phyloP scores from a whole-genome alignment of 2,113 vertebrate genomes.

The Panthera leo region DNA sequence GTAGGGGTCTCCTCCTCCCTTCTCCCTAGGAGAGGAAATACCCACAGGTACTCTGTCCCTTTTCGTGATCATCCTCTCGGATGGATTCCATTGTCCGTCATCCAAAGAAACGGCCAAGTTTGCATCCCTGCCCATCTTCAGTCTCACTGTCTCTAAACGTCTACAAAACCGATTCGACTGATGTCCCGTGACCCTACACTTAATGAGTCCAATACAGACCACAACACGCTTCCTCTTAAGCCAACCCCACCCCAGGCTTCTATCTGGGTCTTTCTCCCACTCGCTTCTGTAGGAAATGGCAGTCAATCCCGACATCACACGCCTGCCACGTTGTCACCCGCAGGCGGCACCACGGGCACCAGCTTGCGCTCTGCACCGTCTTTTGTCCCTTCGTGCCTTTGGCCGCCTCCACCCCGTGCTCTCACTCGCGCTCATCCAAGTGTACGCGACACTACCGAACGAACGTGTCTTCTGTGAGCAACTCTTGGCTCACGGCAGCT shows the following conservation, averaged over 20 bases:
- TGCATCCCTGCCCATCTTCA: background rate
- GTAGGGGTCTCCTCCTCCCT: background rate
- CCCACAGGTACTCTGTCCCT: too few relatives aligned
- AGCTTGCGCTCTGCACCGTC: background rate
- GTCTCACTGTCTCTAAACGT: background rate
- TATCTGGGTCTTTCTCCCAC: background rate
- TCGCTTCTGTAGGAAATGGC: too few relatives aligned
- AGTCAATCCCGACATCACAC: background rate
- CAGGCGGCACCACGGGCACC: background rate
- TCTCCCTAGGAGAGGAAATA: background rate
- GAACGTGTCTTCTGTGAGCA: background rate
- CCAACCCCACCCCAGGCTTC: too few relatives aligned
- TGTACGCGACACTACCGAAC: background rate
- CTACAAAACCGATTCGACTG: background rate
- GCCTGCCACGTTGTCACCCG: fast-evolving
- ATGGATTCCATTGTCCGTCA: background rate
- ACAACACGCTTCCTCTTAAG: background rate
- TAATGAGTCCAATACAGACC: background rate
- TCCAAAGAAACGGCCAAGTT: background rate
- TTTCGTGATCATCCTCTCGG: background rate
- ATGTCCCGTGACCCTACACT: background rate
- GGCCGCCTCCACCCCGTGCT: background rate
- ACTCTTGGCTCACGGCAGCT: background rate
- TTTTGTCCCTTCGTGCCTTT: background rate
- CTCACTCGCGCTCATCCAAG: background rate